Conservation (phyloP, 2,113 vertebrate species). For the Tichodroma muraria region DNA sequence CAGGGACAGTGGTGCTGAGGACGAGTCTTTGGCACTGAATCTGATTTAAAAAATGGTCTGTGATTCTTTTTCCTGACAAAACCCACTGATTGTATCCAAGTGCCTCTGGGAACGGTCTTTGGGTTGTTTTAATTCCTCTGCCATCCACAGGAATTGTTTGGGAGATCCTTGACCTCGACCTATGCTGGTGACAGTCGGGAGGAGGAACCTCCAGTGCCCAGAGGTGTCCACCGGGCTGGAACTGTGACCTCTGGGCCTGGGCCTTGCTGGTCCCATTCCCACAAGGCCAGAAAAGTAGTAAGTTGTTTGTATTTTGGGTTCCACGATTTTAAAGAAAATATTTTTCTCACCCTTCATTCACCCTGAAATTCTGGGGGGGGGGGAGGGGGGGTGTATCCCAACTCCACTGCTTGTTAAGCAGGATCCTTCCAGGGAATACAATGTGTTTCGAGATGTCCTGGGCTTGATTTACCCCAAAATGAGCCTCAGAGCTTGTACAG, state of each 20-base stretch:
- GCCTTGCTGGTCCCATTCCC: background rate
- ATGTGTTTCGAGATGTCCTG: fast-evolving
- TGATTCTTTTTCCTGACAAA: background rate
- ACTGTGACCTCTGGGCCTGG: background rate
- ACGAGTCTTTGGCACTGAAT: background rate
- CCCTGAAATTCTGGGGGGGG: background rate
- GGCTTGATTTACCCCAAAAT: background rate
- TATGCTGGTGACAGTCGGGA: background rate
- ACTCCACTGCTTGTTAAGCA: background rate
- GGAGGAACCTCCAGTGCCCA: background rate
- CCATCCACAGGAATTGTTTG: background rate
- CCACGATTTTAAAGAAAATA: background rate
- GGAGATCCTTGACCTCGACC: background rate
- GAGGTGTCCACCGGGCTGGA: background rate
- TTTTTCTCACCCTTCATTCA: background rate
- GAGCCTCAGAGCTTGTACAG: background rate
- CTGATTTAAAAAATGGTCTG: background rate
- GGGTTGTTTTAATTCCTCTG: background rate
- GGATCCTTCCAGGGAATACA: background rate
- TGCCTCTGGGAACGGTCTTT: background rate
- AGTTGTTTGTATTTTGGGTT: background rate
- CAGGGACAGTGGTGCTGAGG: background rate
- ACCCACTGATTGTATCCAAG: background rate
- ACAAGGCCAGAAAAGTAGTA: background rate
- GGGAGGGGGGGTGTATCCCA: background rate